Base-by-base conservation (phyloP, 2,888 invertebrate species). In the Malacosoma neustria region DNA sequence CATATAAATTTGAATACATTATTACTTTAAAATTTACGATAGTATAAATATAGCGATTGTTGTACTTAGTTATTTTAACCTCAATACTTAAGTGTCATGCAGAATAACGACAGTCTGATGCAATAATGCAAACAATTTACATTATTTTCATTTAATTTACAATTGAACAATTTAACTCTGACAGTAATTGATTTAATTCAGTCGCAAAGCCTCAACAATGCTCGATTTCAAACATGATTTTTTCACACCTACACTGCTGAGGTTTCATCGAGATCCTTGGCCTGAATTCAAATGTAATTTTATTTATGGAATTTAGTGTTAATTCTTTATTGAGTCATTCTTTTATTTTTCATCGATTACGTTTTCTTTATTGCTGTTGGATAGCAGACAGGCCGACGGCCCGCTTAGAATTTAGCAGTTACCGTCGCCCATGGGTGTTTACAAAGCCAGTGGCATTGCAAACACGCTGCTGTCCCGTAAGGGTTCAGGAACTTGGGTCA, bases 61-160 rank as follows among this genome's bases (percentile, higher is more conserved):
- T 22, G 22, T 22, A 9, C 22, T 22, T 22, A 7, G 22, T 22
- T 22, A 22, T 9, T 7, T 22, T 22, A 22, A 22, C 22, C 22
- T 22, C 22, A 22, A 9, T 9, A 5, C 3, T 22, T 22, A 9
- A 22, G 22, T 7, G 22, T 22, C 22, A 22, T 6, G 22, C 22
- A 22, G 22, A 22, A 22, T 22, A 22, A 22, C 37, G 31, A 43
- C 22, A 57, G 39, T 54, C 65, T 73, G 73, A 73, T 45, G 73
- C 68, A 72, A 73, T 54, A 52, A 5, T 35, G 14, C 33, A 36
- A 43, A 50, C 32, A 39, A 38, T 41, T 67, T 63, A 40, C 61
- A 51, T 29, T 41, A 46, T 12, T 12, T 22, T 34, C 14, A 13
- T 7, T 32, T 13, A 32, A 22, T 22, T 22, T 22, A 22, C 9